Evolutionary conservation across 53 echinoderm and acorn worm genomes (phyloP).

Genomic region (Patiria pectinifera): DNA sequence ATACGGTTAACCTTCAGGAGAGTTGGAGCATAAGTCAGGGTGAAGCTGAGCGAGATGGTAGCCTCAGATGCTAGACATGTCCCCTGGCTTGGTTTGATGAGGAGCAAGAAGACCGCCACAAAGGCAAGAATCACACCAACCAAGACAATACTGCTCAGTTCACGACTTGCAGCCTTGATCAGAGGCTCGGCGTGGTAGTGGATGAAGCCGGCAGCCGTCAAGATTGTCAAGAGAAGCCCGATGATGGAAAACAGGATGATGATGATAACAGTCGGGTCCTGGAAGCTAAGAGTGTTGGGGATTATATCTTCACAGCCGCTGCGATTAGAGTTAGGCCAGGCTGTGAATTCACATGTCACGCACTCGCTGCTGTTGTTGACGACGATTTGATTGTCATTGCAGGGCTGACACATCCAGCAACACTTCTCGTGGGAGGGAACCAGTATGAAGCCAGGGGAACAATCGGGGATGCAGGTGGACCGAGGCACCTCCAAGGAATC

Average conservation of each 20-base stretch:
- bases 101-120: constrained; percentile 40
- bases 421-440: constrained; percentile 56
- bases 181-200: constrained; percentile 52
- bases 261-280: constrained; percentile 13
- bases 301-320: constrained; percentile 25
- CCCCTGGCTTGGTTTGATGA: constrained; percentile 44
- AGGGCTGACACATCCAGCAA: constrained; percentile 47
- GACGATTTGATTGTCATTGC: constrained; percentile 39
- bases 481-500: constrained; percentile 1
- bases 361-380: constrained; percentile 27
- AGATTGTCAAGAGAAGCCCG: constrained; percentile 20
- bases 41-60: constrained; percentile 67
- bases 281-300: constrained; percentile 30
- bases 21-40: constrained; percentile 74
- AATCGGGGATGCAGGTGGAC: constrained; percentile 50
- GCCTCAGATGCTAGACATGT: constrained; percentile 62
- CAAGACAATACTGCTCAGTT: constrained; percentile 70
- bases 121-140: constrained; percentile 67
- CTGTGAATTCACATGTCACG: not conserved
- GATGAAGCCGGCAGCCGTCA: constrained; percentile 34
- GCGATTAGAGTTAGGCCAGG: constrained; percentile 38
- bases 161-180: constrained; percentile 82
- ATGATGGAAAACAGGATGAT: not conserved
- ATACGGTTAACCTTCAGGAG: constrained; percentile 71
- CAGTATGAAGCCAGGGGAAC: constrained; percentile 8